Base-by-base conservation (phyloP, 2,113 vertebrate species). In the Halcyon senegalensis region DNA sequence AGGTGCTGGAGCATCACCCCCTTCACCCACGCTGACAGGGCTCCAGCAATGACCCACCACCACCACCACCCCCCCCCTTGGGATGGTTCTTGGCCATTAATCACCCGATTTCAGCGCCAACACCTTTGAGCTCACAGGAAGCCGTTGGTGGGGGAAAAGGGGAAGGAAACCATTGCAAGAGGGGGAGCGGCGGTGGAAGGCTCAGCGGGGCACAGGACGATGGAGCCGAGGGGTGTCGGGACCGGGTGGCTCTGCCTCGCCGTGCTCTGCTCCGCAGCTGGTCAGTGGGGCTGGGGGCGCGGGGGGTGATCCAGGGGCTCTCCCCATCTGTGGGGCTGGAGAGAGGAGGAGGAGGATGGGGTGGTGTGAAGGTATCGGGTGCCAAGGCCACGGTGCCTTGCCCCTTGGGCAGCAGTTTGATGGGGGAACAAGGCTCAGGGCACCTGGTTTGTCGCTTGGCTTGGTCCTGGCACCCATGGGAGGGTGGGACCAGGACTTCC, bases 391-490 rank as follows among this genome's bases (percentile, higher is more conserved):
- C 0, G 1, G 4, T 43, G 56, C 16, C 5, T 39, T 37, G 46
- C 19, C 13, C 18, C 15, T 58, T 7, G 0, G 20, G n/a, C 0
- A 1, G 63, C 8, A 2, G 1, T 21, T 50, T 48, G 1, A 1
- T 0, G 43, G 28, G 4, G 16, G 9, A 2, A 2, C 7, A 2
- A 33, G 16, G 23, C 55, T 80, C 19, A 25, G 53, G 23, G 10
- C 1, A 1, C 7, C 12, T 3, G 17, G 11, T n/a, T 18, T 13
- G 4, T 13, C 1, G 14, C 56, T 35, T 35, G 43, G 13, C 6
- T 15, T 9, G 35, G 11, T 31, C 9, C 53, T 20, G 30, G 30
- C 16, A 50, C 2, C 1, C 1, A 12, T 10, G 5, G 3, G 1
- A 12, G 39, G 25, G 21, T 7, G 12, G 17, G 8, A 7, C 1